Evolutionary conservation across 2,888 invertebrate species (phyloP).

Genomic region (Cryptocephalus moraei): DNA sequence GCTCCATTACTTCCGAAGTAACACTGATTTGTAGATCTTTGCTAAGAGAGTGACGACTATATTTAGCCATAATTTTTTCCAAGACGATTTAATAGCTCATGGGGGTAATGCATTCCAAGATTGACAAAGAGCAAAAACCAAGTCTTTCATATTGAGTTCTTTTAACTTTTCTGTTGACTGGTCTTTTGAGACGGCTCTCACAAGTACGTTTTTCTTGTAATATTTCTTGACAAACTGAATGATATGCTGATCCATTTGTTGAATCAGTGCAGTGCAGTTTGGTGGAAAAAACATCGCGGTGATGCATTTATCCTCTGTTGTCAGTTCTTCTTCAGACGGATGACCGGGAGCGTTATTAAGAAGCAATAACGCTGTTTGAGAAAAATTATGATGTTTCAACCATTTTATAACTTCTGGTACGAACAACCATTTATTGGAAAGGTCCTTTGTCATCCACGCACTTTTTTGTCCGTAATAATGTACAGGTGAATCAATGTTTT

Average conservation of each 20-base stretch:
- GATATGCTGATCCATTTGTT: constrained; percentile 26
- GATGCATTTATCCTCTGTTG: constrained; percentile 21
- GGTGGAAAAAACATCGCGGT: constrained; percentile 24
- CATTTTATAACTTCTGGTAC: constrained; percentile 21
- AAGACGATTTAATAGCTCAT: constrained; percentile 23
- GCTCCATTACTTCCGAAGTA: constrained; percentile 23
- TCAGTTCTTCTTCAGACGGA: constrained; percentile 19
- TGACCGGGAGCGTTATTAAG: constrained; percentile 22
- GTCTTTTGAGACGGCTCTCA: constrained; percentile 7
- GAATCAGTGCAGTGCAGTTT: constrained; percentile 20
- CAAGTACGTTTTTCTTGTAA: constrained; percentile 8
- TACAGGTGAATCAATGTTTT: constrained; percentile 12
- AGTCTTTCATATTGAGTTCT: too few species aligned
- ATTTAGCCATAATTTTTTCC: constrained; percentile 19
- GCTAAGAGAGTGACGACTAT: constrained; percentile 6
- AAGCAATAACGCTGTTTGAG: constrained; percentile 21
- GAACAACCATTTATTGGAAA: constrained; percentile 9
- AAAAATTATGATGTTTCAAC: constrained; percentile 13
- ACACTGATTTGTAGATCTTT: constrained; percentile 10
- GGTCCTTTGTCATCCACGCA: constrained; percentile 10
- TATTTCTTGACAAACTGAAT: constrained; percentile 22
- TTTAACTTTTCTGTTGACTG: constrained; percentile 5
- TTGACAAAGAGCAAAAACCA: constrained; percentile 13
- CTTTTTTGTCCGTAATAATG: constrained; percentile 13
- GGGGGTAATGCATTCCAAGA: constrained; percentile 21